These are phyloP conservation scores for Paradoxurus hermaphroditus DNA, from an alignment of 2,113 vertebrate species.

Conservation along the genomic window DNA sequence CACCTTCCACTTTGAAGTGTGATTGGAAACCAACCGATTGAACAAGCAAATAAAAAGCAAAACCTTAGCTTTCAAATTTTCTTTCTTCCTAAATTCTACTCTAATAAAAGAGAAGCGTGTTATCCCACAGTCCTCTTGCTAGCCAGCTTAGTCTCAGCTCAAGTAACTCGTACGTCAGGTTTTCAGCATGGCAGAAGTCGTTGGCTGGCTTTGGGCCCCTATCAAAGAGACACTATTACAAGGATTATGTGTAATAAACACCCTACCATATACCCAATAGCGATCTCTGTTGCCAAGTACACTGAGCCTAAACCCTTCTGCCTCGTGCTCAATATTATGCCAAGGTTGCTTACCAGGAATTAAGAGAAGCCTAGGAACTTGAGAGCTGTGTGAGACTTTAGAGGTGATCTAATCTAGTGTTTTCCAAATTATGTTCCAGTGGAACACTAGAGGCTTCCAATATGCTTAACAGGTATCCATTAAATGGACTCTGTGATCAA, in stretches of 20 bases:
- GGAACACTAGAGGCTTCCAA: neutral
- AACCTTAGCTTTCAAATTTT: neutral
- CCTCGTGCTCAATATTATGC: slow-evolving; percentile 22
- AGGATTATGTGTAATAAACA: slow-evolving; percentile 63
- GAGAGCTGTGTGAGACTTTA: neutral
- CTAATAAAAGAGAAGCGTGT: slow-evolving; percentile 4
- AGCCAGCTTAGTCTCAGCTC: slow-evolving; percentile 42
- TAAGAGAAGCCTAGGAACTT: slow-evolving; percentile 23
- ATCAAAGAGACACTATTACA: slow-evolving; percentile 34
- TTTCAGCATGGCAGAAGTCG: neutral
- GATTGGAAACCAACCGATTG: neutral
- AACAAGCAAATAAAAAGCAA: slow-evolving; percentile 2
- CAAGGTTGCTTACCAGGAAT: slow-evolving; percentile 44
- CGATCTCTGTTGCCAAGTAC: neutral
- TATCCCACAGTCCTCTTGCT: neutral
- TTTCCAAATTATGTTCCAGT: neutral
- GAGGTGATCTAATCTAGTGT: neutral
- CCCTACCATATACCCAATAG: neutral
- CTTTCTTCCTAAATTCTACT: slow-evolving; percentile 29
- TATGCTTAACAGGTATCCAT: neutral
- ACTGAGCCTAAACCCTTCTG: neutral
- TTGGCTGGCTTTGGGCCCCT: neutral
- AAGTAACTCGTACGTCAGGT: slow-evolving; percentile 12
- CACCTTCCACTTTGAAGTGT: neutral
- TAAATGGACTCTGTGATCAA: neutral